A percentile compares a stretch with the other conserved stretches of the same genome.
These are phyloP conservation scores for Lacanobia oleracea DNA, from an alignment of 2,888 invertebrate species.

Conservation along the genomic window DNA sequence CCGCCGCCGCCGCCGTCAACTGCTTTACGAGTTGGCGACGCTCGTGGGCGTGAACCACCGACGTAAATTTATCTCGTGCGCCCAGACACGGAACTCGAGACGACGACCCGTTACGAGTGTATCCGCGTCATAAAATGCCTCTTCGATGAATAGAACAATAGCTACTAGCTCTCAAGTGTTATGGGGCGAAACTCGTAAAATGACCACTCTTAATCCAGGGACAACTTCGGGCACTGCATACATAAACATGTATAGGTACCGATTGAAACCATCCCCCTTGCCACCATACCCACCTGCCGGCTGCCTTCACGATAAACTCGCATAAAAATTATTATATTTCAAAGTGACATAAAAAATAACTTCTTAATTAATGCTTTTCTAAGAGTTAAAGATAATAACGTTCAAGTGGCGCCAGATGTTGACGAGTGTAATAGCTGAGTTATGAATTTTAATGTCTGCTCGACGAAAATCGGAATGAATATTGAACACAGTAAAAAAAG, in stretches of 20 bases:
- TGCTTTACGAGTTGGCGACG: conserved; percentile 83
- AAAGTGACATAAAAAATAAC: conserved; percentile 69
- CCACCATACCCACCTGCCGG: conserved; percentile 21
- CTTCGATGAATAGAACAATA: conserved; percentile 82
- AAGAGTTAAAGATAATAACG: conserved; percentile 83
- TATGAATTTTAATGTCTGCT: conserved; percentile 88
- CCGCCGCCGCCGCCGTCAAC: conserved; percentile 76
- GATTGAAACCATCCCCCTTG: conserved; percentile 8
- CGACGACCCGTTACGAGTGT: conserved; percentile 68
- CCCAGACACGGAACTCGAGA: conserved; percentile 74
- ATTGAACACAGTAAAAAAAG: conserved; percentile 84
- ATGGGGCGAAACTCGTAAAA: conserved; percentile 71
- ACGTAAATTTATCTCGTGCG: conserved; percentile 81
- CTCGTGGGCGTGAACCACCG: conserved; percentile 79
- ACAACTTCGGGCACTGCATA: conserved; percentile 31
- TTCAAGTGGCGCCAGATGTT: conserved; percentile 85
- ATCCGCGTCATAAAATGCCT: conserved; percentile 82
- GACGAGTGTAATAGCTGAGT: conserved; percentile 85
- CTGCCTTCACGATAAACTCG: conserved; percentile 37
- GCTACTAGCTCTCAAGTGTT: conserved; percentile 67
- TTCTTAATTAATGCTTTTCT: conserved; percentile 82
- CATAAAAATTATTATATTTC: conserved; percentile 44
- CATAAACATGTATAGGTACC: conserved; percentile 16
- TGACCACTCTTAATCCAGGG: conserved; percentile 56
- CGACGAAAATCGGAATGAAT: conserved; percentile 85